phyloP scores from a whole-genome alignment of 2,888 invertebrate genomes.

The Drosophila prolongata region DNA sequence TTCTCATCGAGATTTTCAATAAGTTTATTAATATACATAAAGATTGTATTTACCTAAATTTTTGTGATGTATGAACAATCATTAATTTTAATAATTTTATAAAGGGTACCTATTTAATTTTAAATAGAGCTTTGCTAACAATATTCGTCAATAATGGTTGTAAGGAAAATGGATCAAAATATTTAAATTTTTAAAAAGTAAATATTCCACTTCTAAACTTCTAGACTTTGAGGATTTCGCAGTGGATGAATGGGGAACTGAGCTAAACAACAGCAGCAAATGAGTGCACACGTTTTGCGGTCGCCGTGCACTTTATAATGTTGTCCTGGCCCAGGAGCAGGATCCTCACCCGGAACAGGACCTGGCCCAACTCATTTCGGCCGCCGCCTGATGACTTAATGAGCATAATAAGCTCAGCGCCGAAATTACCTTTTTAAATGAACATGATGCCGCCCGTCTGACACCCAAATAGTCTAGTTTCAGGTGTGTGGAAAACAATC shows the following conservation, averaged over 20 bases:
- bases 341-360: constrained; percentile 12
- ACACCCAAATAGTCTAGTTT: constrained; percentile 22
- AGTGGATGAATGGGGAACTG: constrained; percentile 21
- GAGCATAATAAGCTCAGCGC: constrained; percentile 77
- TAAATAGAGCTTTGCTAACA: no score
- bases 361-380: constrained; percentile 45
- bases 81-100: no score
- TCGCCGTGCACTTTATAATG: constrained; percentile 67
- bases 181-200: no score
- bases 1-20: no score
- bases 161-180: no score
- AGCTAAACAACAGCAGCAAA: constrained; percentile 58
- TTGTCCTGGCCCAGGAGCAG: constrained; percentile 33
- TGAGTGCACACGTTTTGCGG: constrained; percentile 67
- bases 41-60: no score
- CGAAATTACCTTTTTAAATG: constrained; percentile 80
- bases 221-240: background rate
- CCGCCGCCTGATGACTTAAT: constrained; percentile 72
- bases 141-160: no score
- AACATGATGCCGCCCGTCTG: constrained; percentile 63
- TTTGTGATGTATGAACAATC: no score
- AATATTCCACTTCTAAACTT: background rate
- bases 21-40: no score
- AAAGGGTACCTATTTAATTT: no score
- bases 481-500: constrained; percentile 30